Percentiles rank a stretch among this genome's conserved stretches.
Evolutionary conservation across 2,888 invertebrate genomes (phyloP).

Genomic region (Lagria hirta): DNA sequence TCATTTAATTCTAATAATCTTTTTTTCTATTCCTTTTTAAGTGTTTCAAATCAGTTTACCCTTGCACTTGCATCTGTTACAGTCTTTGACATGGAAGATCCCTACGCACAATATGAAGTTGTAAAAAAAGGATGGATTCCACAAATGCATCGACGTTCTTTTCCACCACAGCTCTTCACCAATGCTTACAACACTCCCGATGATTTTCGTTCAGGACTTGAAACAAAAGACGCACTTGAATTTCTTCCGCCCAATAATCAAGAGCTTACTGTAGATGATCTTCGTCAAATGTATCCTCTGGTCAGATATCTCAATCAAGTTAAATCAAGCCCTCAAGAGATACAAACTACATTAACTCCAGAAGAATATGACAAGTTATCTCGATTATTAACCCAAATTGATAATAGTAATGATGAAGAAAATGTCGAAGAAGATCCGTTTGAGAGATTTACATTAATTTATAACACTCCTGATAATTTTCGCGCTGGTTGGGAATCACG

Average conservation of each 20-base stretch:
- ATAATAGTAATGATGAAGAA: slow-evolving; percentile 31
- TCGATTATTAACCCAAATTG: slow-evolving; percentile 37
- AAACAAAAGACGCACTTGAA: slow-evolving; percentile 43
- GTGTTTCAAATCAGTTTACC: no score
- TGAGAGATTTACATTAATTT: slow-evolving; percentile 50
- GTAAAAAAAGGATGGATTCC: slow-evolving; percentile 49
- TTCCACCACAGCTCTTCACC: slow-evolving; percentile 40
- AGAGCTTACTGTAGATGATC: slow-evolving; percentile 32
- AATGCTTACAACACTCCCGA: slow-evolving; percentile 51
- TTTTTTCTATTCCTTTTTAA: no score
- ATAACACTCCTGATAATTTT: slow-evolving; percentile 56
- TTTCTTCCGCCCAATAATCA: slow-evolving; percentile 39
- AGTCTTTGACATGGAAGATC: slow-evolving; percentile 50
- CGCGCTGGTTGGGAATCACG: slow-evolving; percentile 53
- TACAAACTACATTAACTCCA: slow-evolving; percentile 42
- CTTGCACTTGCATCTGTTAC: no score
- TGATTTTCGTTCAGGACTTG: slow-evolving; percentile 46
- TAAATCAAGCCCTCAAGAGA: slow-evolving; percentile 41
- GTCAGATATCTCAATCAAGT: slow-evolving; percentile 41
- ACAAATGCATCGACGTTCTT: slow-evolving; percentile 49
- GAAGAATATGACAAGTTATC: slow-evolving; percentile 37
- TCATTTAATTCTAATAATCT: no score
- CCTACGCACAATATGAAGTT: slow-evolving; percentile 44
- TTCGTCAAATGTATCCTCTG: slow-evolving; percentile 39
- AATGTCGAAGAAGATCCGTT: slow-evolving; percentile 27